Evolutionary conservation across 37 sponge, comb jelly and placozoan species (phyloP).

Genomic region (Corticium candelabrum): DNA sequence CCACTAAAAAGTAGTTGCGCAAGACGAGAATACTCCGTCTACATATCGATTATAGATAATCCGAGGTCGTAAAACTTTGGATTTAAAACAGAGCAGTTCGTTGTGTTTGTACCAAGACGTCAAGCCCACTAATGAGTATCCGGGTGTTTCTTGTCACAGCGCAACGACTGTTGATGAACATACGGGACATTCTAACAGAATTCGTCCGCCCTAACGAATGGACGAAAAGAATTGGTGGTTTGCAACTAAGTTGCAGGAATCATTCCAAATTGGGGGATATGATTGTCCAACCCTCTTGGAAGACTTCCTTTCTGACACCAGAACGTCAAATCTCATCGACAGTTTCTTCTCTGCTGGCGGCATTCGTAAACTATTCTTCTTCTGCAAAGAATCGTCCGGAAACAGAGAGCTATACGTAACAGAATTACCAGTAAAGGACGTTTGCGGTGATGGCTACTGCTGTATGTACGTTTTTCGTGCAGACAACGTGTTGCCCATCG

Average conservation of each 20-base stretch:
- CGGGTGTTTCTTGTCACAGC: too few species aligned
- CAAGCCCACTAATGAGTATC: too few species aligned
- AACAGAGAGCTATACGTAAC: not conserved
- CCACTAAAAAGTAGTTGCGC: too few species aligned
- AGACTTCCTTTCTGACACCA: slow-evolving; percentile 73
- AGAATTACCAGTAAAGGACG: slow-evolving; percentile 12
- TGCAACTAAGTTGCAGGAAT: slow-evolving; percentile 88
- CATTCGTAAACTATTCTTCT: slow-evolving; percentile 70
- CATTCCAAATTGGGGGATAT: slow-evolving; percentile 80
- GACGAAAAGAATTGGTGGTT: slow-evolving; percentile 95
- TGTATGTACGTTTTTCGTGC: not conserved
- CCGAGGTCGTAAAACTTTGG: too few species aligned
- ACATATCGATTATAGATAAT: too few species aligned
- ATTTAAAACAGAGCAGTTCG: too few species aligned
- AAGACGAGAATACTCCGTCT: too few species aligned
- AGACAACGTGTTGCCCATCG: not conserved
- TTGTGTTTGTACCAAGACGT: too few species aligned
- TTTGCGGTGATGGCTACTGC: not conserved
- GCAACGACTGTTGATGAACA: too few species aligned
- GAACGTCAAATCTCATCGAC: slow-evolving; percentile 65
- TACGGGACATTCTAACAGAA: too few species aligned
- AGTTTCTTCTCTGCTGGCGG: slow-evolving; percentile 60
- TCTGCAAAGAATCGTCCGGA: slow-evolving; percentile 38
- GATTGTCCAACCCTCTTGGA: slow-evolving; percentile 87
- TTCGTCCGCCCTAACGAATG: too few species aligned